A percentile compares a stretch with the other conserved stretches of the same genome.
These are phyloP conservation scores for Pterocles orientalis DNA, from an alignment of 2,113 vertebrate genomes.

Conservation along the genomic window DNA sequence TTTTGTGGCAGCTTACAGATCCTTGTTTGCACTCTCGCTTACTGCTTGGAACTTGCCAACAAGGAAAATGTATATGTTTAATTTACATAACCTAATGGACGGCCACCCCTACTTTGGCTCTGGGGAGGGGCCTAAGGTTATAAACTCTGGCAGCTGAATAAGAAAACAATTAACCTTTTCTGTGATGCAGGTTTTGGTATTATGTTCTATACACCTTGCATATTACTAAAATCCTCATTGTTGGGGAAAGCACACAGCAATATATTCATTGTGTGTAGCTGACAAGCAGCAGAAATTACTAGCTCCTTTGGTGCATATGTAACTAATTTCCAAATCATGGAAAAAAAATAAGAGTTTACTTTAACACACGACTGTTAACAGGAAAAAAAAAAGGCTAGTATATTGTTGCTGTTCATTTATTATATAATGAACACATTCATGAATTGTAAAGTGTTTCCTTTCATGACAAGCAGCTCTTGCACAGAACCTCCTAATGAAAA, in stretches of 20 bases:
- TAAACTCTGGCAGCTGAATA: constrained; percentile 72
- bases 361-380: constrained; percentile 80
- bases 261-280: constrained; percentile 79
- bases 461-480: constrained; percentile 79
- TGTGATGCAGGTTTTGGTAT: constrained; percentile 69
- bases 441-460: constrained; percentile 68
- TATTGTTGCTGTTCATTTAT: constrained; percentile 77
- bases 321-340: constrained; percentile 74
- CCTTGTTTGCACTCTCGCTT: constrained; percentile 74
- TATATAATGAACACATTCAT: constrained; percentile 78
- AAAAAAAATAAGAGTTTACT: constrained; percentile 51
- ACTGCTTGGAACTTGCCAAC: constrained; percentile 73
- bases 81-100: constrained; percentile 58
- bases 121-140: constrained; percentile 47
- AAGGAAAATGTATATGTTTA: constrained; percentile 63
- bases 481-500: constrained; percentile 82
- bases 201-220: constrained; percentile 53
- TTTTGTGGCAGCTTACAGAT: constrained; percentile 69
- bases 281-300: constrained; percentile 65
- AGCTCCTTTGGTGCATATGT: constrained; percentile 81
- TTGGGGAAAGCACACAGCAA: constrained; percentile 80
- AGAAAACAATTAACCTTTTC: constrained; percentile 58
- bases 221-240: constrained; percentile 67
- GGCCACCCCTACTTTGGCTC: constrained; percentile 46
- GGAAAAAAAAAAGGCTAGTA: constrained; percentile 69